These are phyloP conservation scores for Palloptera scutellata DNA, from an alignment of 2,888 invertebrate species.

Conservation along the genomic window DNA sequence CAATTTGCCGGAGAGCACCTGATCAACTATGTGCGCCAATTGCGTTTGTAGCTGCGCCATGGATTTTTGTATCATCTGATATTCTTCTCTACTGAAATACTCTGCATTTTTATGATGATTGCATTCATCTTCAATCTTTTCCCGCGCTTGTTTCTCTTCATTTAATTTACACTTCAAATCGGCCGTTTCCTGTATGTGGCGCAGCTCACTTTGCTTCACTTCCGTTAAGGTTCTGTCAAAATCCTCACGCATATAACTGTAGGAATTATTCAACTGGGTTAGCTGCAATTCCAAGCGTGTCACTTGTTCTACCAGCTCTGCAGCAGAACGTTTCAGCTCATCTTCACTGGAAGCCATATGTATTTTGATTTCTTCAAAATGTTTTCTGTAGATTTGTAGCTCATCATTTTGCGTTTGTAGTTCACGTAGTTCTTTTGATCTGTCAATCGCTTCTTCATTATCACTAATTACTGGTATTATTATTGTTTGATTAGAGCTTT, in stretches of 20 bases:
- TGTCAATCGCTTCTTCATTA: conserved; percentile 10
- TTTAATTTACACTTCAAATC: conserved; percentile 48
- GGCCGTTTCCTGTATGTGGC: conserved; percentile 49
- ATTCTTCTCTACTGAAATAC: conserved; percentile 50
- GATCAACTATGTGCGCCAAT: conserved; percentile 51
- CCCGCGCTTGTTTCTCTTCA: conserved; percentile 40
- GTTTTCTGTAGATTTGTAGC: conserved; percentile 49
- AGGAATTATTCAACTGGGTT: conserved; percentile 48
- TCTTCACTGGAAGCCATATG: conserved; percentile 54
- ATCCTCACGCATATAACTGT: conserved; percentile 56
- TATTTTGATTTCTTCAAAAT: conserved; percentile 54
- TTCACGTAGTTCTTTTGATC: conserved; percentile 37
- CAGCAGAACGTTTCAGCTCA: conserved; percentile 49
- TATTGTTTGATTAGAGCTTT: conserved; percentile 40
- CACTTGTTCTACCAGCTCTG: conserved; percentile 49
- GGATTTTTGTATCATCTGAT: conserved; percentile 47
- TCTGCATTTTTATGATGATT: conserved; percentile 28
- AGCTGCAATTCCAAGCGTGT: conserved; percentile 49
- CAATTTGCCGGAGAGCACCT: conserved; percentile 47
- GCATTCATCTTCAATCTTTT: conserved; percentile 37
- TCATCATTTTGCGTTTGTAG: conserved; percentile 45
- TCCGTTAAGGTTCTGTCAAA: conserved; percentile 53
- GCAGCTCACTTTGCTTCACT: conserved; percentile 48
- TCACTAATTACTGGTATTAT: conserved; percentile 50
- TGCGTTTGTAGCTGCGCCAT: conserved; percentile 51